Conservation (phyloP, 2,888 invertebrate species). For the Microctonus brassicae region DNA sequence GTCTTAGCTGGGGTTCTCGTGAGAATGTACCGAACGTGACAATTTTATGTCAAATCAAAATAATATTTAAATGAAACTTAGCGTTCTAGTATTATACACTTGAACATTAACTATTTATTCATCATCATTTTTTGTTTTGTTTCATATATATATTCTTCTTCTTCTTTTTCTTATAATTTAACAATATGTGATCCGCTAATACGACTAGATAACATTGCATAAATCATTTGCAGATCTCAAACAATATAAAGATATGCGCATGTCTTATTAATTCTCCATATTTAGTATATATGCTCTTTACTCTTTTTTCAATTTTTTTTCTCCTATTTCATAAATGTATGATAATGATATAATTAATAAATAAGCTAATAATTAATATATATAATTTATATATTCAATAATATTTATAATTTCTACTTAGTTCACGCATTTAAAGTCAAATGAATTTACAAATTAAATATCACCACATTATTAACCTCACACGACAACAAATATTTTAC, state of each 20-base stretch:
- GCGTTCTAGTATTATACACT: neutral
- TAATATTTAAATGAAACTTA: constrained; percentile 45
- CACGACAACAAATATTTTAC: no score
- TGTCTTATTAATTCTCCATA: constrained; percentile 34
- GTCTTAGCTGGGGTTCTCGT: constrained; percentile 48
- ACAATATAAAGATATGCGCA: constrained; percentile 55
- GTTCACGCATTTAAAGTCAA: no score
- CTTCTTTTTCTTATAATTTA: constrained; percentile 25
- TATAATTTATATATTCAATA: no score
- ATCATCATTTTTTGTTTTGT: constrained; percentile 21
- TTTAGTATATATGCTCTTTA: neutral
- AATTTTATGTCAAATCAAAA: constrained; percentile 42
- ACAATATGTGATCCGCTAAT: constrained; percentile 43
- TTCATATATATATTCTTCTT: constrained; percentile 19
- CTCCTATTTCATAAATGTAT: neutral
- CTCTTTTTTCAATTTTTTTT: no score
- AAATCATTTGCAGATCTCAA: constrained; percentile 57
- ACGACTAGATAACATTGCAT: constrained; percentile 59
- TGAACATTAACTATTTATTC: neutral
- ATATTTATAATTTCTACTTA: no score
- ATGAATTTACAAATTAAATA: neutral
- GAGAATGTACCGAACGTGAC: constrained; percentile 47
- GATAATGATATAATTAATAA: no score
- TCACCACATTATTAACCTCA: no score
- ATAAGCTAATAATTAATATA: neutral